Percentiles rank a stretch among this genome's conserved stretches.
Evolutionary conservation across 2,113 vertebrate genomes (phyloP).

Genomic region (Fulmarus glacialis): DNA sequence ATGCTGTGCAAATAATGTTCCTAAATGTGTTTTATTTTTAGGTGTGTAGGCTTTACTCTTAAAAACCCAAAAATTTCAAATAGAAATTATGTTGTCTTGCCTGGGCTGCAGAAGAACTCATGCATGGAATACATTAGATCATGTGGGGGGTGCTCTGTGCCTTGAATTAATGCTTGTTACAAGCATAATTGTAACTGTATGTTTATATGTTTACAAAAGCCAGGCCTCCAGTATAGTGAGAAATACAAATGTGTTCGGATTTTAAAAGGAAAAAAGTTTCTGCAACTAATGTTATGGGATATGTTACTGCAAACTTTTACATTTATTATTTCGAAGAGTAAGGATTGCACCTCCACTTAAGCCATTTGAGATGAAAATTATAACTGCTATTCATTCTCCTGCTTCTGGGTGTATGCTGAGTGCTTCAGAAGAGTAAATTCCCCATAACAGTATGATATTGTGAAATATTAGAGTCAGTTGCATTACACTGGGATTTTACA

Average conservation of each 20-base stretch:
- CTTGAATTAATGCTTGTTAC: not conserved
- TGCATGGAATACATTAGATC: not conserved
- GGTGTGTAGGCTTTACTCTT: not conserved
- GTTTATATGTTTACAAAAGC: not conserved
- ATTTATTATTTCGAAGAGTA: accelerated
- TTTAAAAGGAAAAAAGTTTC: not conserved
- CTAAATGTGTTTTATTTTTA: not conserved
- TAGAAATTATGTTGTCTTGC: not conserved
- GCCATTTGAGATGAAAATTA: not conserved
- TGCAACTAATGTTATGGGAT: not conserved
- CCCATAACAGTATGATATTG: not conserved
- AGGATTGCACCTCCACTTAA: not conserved
- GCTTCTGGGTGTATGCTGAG: not conserved
- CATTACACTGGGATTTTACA: not conserved
- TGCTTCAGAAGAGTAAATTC: not conserved
- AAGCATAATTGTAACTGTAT: accelerated
- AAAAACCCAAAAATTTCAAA: not conserved
- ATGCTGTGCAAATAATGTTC: not conserved
- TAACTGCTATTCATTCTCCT: not conserved
- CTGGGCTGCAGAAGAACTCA: not conserved
- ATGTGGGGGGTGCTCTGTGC: not conserved
- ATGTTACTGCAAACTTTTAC: not conserved
- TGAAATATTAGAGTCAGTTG: not conserved
- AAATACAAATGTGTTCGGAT: not conserved
- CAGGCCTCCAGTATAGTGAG: not conserved